Evolutionary conservation across 1,140 invertebrate species (phyloP).

Genomic region (Pachyrhynchus sulphureomaculatus): DNA sequence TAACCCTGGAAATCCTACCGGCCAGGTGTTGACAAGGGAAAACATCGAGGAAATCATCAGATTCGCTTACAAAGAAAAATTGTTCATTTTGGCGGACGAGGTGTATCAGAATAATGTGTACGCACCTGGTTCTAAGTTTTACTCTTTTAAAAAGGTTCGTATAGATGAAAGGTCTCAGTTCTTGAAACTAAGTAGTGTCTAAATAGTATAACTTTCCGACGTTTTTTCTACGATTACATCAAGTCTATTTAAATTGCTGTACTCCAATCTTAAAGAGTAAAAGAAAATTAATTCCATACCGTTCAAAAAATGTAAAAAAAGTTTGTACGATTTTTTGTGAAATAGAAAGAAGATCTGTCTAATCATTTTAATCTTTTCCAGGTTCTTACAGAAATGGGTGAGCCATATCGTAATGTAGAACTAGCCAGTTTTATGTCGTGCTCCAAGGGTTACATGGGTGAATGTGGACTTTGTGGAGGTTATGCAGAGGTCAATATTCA

Average conservation of each 20-base stretch:
- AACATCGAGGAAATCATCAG: constrained; percentile 93
- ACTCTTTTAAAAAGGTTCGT: constrained; percentile 90
- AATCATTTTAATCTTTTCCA: too few relatives aligned
- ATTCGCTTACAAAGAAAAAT: constrained; percentile 84
- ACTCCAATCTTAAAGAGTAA: too few relatives aligned
- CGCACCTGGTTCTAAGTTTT: constrained; percentile 80
- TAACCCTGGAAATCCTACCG: constrained; percentile 98
- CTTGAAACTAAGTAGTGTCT: too few relatives aligned
- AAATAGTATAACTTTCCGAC: neutral
- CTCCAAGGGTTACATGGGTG: constrained; percentile 88
- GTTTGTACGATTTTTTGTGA: too few relatives aligned
- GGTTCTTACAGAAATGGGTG: constrained; percentile 84
- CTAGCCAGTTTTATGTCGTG: constrained; percentile 95
- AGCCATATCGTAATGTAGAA: constrained; percentile 81
- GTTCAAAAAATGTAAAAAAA: too few relatives aligned
- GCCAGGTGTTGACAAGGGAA: constrained; percentile 79
- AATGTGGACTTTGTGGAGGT: constrained; percentile 93
- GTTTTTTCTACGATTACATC: too few relatives aligned
- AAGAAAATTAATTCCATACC: too few relatives aligned
- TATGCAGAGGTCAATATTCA: constrained; percentile 94
- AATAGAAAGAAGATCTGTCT: too few relatives aligned
- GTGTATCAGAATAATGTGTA: constrained; percentile 97
- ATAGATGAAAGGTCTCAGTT: too few relatives aligned
- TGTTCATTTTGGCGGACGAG: constrained; percentile 95
- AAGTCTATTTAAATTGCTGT: too few relatives aligned